These are phyloP conservation scores for Zaprionus lachaisei DNA, from an alignment of 1,140 invertebrate species.

Conservation along the genomic window DNA sequence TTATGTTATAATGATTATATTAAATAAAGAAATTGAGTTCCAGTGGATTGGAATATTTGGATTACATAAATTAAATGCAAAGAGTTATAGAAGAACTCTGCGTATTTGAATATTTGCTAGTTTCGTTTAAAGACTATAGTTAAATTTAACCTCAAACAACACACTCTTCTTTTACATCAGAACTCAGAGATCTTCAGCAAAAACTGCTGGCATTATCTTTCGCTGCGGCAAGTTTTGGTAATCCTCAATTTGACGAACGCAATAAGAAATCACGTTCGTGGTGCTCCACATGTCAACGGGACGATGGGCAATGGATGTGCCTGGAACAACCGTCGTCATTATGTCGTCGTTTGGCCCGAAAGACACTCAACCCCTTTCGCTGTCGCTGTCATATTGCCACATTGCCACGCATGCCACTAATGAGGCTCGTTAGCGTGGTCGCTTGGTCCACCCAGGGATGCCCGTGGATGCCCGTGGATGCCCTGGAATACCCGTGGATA, in stretches of 20 bases:
- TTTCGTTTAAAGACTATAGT: too few relatives aligned
- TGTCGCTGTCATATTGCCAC: conserved; percentile 44
- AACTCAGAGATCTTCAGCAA: neutral
- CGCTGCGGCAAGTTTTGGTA: conserved; percentile 8
- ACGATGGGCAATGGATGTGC: conserved; percentile 15
- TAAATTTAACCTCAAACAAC: neutral
- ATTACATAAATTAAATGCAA: too few relatives aligned
- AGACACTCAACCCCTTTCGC: neutral
- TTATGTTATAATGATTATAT: too few relatives aligned
- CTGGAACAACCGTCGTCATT: conserved; percentile 1
- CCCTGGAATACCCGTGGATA: neutral
- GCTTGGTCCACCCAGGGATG: conserved; percentile 33
- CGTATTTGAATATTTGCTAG: too few relatives aligned
- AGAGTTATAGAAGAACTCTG: too few relatives aligned
- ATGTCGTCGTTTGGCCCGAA: conserved; percentile 2
- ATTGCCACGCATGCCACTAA: conserved; percentile 78
- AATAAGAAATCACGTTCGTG: conserved; percentile 71
- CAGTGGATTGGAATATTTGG: too few relatives aligned
- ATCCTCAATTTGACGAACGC: conserved; percentile 53
- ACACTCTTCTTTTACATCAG: neutral
- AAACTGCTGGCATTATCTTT: neutral
- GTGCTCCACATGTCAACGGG: conserved; percentile 58
- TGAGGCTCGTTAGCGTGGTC: conserved; percentile 81
- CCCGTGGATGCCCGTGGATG: conserved; percentile 13
- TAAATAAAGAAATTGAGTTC: too few relatives aligned